Evolutionary conservation across 2,888 invertebrate genomes (phyloP), one percentile per base, ranked within the genome.

Genomic region (Orthosia cruda): DNA sequence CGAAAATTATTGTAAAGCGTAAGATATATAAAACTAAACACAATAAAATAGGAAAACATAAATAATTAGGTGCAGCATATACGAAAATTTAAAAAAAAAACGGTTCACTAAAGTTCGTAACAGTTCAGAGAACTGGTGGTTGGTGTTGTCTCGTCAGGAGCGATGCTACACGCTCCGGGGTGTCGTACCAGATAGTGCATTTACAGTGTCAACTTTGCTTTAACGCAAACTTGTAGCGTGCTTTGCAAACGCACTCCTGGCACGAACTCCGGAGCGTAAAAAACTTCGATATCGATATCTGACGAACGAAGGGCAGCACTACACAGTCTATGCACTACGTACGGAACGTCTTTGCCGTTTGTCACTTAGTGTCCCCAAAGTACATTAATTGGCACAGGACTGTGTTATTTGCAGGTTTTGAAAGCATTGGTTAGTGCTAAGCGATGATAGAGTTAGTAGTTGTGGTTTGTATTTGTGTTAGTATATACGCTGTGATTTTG

Each of bases 141-240:
- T 91, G 91, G 90, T 90, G 88, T 77, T 80, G 89, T 92, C 89
- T 89, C 93, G 90, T 87, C 94, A 91, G 94, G 93, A 94, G 89
- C 95, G 96, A 92, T 90, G 96, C 92, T 92, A 94, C 92, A 97
- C 97, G 96, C 97, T 96, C 97, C 97, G 98, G 98, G 98, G 98
- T 99, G 99, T 98, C 99, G 99, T 99, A 99, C 99, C 99, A 99
- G 99, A 99, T 99, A 99, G 99, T 99, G 99, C 99, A 99, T 99
- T 99, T 99, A 99, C 99, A 99, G 98, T 97, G 97, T 97, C 95
- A 96, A 95, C 92, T 95, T 95, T 96, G 96, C 96, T 87, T 91
- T 91, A 94, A 94, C 93, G 95, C 95, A 95, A 96, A 95, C 91
- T 94, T 93, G 95, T 92, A 92, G 92, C 93, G 96, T 95, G 96